These are phyloP conservation scores for Zaprionus tsacasi DNA, from an alignment of 1,140 invertebrate genomes.

Conservation along the genomic window DNA sequence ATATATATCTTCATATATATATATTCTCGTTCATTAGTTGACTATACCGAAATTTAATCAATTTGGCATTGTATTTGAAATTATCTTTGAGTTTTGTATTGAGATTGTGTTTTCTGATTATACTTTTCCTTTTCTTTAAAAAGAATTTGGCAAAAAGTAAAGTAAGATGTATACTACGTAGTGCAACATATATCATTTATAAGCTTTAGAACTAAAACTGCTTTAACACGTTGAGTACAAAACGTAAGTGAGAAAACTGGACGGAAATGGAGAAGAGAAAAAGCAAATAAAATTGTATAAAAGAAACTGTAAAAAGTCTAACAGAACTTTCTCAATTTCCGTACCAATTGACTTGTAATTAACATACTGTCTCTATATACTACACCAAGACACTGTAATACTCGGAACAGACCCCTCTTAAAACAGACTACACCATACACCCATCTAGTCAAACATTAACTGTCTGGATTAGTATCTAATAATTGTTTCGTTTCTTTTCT, in stretches of 20 bases:
- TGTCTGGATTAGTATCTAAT: conserved; percentile 76
- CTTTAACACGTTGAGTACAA: conserved; percentile 22
- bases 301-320: neutral
- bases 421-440: conserved; percentile 10
- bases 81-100: conserved; percentile 31
- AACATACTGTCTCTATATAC: conserved; percentile 5
- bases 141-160: conserved; percentile 36
- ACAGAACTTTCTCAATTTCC: neutral
- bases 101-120: conserved; percentile 19
- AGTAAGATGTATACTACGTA: conserved; percentile 23
- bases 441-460: conserved; percentile 24
- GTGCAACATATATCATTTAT: conserved; percentile 24
- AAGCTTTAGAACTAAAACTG: conserved; percentile 19
- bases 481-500: conserved; percentile 79
- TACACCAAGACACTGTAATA: neutral
- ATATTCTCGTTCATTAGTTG: conserved; percentile 47
- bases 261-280: conserved; percentile 51
- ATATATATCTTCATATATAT: conserved; percentile 34
- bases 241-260: conserved; percentile 7
- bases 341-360: neutral
- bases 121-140: conserved; percentile 8
- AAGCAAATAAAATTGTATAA: neutral
- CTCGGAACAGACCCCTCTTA: conserved; percentile 3
- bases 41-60: conserved; percentile 34
- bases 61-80: conserved; percentile 36